These are phyloP conservation scores for Ceriagrion tenellum DNA, from an alignment of 2,888 invertebrate species.

Conservation along the genomic window DNA sequence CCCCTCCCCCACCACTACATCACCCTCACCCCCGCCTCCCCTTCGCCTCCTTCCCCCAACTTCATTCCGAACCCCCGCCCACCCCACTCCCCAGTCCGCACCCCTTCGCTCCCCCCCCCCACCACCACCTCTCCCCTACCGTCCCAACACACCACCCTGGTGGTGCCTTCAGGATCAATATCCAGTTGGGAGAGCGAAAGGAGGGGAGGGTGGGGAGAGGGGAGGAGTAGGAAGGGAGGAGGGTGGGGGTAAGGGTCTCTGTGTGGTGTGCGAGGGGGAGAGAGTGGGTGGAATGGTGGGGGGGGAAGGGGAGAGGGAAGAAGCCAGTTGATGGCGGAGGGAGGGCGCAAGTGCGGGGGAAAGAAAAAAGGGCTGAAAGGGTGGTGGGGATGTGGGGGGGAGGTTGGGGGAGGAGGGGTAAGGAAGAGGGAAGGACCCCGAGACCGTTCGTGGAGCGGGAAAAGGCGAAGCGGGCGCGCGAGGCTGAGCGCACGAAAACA, in stretches of 20 bases:
- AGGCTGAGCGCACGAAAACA: not conserved
- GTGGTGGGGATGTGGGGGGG: not conserved
- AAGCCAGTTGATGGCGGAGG: not conserved
- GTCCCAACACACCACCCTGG: slow-evolving; percentile 16
- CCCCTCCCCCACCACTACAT: not conserved
- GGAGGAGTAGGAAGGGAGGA: not conserved
- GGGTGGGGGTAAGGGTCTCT: too few relatives aligned
- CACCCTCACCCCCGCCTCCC: too few relatives aligned
- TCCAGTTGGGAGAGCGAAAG: slow-evolving; percentile 35
- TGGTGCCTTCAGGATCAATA: slow-evolving; percentile 62
- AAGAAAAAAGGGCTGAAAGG: too few relatives aligned
- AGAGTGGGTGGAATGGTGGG: too few relatives aligned
- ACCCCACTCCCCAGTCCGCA: not conserved
- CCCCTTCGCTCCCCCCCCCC: not conserved
- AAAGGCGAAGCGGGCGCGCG: not conserved
- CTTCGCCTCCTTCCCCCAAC: too few relatives aligned
- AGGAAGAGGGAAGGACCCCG: not conserved
- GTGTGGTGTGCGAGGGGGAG: not conserved
- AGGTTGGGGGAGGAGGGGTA: not conserved
- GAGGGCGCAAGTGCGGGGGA: not conserved
- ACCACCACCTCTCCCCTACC: not conserved
- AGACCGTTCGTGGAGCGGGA: not conserved
- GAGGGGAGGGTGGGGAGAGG: not conserved
- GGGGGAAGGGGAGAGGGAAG: not conserved
- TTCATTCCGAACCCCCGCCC: not conserved